Evolutionary conservation across 1,140 invertebrate species (phyloP), one percentile per base, ranked within the genome.

Genomic region (Meloidogyne exigua): DNA sequence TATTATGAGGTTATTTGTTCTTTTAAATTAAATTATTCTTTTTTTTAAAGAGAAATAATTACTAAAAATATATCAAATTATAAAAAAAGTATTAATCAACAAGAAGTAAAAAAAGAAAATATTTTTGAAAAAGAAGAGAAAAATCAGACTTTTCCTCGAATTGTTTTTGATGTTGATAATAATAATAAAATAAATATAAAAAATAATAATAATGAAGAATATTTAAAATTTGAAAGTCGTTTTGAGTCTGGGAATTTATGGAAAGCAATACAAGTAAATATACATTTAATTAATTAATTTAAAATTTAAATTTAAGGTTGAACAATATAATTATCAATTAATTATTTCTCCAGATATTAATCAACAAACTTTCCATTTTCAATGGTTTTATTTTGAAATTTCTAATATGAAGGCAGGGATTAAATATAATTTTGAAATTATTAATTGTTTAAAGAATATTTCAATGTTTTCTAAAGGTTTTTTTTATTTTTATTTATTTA

Each of bases 241-340:
- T 98, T 98, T 88, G 96, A 98, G 89, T 93, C 92, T 74, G 96
- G 95, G 49, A 98, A 98, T 89, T 89, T 98, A 72, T 92, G 94
- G 4, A 95, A 95, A 91, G 95, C 92, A 3, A 92, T 97, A 73
- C 93, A 93, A 89, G 94, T 97, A 68, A 93, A 26, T 39, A 13
- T 18, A 72, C 1, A n/a, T 77, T 64, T 11, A n/a, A 2, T 3
- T 62, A 62, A 23, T 26, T 15, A 44, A 44, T 15, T 70, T 49
- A 44, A 15, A 26, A 7, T 80, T 65, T 18, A n/a, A 21, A 13
- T 21, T 74, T 11, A 21, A 83, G 72, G n/a, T 78, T 2, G 32
- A 9, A 12, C 21, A 25, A 3, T 79, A 69, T 82, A 96, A 96
- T 87, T 98, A 98, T 88, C 95, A 98, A 88, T 89, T 98, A n/a